These are phyloP conservation scores for Drosophila putrida DNA, from an alignment of 2,888 invertebrate genomes.

Conservation along the genomic window DNA sequence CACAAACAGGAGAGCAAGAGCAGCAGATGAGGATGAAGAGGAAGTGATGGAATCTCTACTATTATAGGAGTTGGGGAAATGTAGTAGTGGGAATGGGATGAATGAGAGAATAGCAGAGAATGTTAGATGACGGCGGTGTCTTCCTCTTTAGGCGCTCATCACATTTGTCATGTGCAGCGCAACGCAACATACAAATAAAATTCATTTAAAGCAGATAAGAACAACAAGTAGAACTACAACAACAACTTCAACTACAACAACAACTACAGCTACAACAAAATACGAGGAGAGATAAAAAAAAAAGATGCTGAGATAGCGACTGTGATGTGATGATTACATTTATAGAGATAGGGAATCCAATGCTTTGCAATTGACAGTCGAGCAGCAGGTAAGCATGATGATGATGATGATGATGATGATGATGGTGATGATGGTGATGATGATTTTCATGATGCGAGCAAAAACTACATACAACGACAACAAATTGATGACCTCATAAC, in stretches of 20 bases:
- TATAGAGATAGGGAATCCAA: neutral
- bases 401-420: neutral
- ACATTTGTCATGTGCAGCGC: constrained; percentile 60
- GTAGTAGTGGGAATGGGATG: neutral
- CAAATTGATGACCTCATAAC: constrained; percentile 8
- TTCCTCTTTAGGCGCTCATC: constrained; percentile 56
- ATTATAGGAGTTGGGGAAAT: neutral
- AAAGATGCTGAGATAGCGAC: constrained; percentile 32
- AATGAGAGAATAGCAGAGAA: constrained; percentile 11
- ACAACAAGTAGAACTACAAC: neutral
- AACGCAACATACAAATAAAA: constrained; percentile 43
- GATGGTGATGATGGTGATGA: neutral
- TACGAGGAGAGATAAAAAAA: constrained; percentile 5
- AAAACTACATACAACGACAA: neutral
- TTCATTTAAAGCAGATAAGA: constrained; percentile 54
- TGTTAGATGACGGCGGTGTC: constrained; percentile 39
- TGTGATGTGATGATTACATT: constrained; percentile 26
- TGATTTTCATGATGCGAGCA: neutral
- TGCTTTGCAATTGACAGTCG: constrained; percentile 29
- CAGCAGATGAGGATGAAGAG: too few species aligned
- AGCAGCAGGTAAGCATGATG: constrained; percentile 11
- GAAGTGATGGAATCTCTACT: constrained; percentile 3
- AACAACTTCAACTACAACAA: neutral
- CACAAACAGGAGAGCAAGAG: constrained; percentile 15
- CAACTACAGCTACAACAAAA: neutral